phyloP scores from a whole-genome alignment of 2,113 vertebrate species.

The Mustela nigripes region DNA sequence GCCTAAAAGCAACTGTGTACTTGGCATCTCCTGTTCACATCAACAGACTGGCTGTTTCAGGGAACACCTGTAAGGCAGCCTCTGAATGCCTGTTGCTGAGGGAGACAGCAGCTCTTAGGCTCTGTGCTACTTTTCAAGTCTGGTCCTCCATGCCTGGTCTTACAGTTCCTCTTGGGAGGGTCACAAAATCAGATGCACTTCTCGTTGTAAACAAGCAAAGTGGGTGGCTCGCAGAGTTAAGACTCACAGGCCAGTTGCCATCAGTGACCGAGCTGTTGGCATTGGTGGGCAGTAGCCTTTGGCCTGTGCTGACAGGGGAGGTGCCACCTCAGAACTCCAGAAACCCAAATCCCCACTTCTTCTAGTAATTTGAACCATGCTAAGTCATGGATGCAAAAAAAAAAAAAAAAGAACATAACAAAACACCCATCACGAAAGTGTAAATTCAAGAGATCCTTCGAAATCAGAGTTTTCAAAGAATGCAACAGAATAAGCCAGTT shows the following conservation, averaged over 20 bases:
- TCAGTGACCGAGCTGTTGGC: not conserved
- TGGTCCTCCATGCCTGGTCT: not conserved
- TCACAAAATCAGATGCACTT: slow-evolving; percentile 38
- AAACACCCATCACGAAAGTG: slow-evolving; percentile 42
- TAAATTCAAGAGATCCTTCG: slow-evolving; percentile 51
- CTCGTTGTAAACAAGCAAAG: slow-evolving; percentile 50
- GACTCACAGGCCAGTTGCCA: not conserved
- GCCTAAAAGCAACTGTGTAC: not conserved
- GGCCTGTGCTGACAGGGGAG: not conserved
- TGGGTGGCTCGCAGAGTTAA: not conserved
- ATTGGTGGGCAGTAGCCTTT: not conserved
- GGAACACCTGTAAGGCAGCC: not conserved
- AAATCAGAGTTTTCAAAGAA: slow-evolving; percentile 51
- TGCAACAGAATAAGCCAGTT: slow-evolving; percentile 56
- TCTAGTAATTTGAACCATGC: slow-evolving; percentile 36
- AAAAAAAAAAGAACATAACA: not conserved
- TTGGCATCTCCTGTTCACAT: not conserved
- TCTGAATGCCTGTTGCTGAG: not conserved
- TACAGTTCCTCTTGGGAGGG: not conserved
- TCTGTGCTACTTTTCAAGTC: slow-evolving; percentile 10
- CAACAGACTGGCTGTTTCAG: slow-evolving; percentile 23
- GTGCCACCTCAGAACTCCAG: not conserved
- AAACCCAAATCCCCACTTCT: slow-evolving; percentile 21
- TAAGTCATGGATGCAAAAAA: slow-evolving; percentile 30
- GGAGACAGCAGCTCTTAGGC: not conserved